A percentile compares a stretch with the other conserved stretches of the same genome.
Evolutionary conservation across 2,797 vertebrate species (phyloP).

Genomic region (Sebastes iracundus): DNA sequence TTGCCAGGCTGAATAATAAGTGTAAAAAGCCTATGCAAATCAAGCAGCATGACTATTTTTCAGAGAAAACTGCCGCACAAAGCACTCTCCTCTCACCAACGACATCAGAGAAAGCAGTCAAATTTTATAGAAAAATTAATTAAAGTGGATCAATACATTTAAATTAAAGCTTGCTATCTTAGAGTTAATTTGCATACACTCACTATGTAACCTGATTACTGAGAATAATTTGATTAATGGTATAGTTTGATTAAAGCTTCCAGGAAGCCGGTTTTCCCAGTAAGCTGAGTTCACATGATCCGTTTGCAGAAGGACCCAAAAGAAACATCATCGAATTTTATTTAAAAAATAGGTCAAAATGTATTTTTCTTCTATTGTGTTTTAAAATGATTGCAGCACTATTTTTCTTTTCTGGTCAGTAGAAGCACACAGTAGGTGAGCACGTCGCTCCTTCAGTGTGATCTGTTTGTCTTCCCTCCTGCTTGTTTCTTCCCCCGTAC

Average conservation of each 20-base stretch:
- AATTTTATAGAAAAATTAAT: neutral
- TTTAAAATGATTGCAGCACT: neutral
- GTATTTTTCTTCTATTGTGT: neutral
- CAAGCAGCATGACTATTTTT: constrained; percentile 19
- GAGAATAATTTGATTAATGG: constrained; percentile 18
- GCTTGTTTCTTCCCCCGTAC: neutral
- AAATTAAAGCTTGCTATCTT: neutral
- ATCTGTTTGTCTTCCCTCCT: neutral
- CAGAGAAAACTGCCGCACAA: neutral
- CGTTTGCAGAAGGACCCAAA: neutral
- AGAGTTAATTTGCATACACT: neutral
- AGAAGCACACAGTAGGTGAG: neutral
- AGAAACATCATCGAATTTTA: neutral
- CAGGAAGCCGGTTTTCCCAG: neutral
- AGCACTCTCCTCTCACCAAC: neutral
- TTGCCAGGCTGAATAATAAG: constrained; percentile 9
- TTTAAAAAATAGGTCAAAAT: neutral
- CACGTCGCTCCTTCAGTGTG: neutral
- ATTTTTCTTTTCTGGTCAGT: neutral
- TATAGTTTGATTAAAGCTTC: neutral
- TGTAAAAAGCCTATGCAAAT: constrained; percentile 32
- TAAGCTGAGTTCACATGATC: neutral
- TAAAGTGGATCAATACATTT: neutral
- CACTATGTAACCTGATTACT: neutral
- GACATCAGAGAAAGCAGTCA: neutral